phyloP scores from a whole-genome alignment of 2,888 invertebrate species.

The Limnephilus lunatus region DNA sequence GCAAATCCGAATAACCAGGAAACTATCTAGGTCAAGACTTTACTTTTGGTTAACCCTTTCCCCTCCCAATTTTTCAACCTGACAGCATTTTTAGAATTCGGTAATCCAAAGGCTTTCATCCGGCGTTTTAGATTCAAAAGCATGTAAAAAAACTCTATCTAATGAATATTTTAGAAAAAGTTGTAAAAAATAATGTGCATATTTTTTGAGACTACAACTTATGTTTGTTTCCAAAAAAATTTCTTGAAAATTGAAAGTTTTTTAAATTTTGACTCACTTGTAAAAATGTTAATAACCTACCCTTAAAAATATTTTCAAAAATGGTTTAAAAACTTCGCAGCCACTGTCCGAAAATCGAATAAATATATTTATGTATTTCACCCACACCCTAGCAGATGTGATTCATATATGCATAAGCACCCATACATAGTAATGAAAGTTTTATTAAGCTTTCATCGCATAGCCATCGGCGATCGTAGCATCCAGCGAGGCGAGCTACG shows the following conservation, averaged over 20 bases:
- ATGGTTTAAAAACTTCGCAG: neutral
- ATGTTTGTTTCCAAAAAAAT: neutral
- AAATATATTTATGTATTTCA: constrained; percentile 2
- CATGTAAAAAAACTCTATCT: too few species aligned
- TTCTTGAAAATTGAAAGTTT: neutral
- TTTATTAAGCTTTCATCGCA: constrained; percentile 64
- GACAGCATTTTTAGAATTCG: neutral
- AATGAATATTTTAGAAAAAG: too few species aligned
- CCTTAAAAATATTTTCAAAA: neutral
- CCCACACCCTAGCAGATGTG: constrained; percentile 29
- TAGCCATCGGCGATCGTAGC: constrained; percentile 62
- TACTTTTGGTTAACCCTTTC: neutral
- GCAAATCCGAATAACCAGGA: neutral
- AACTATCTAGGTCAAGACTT: neutral
- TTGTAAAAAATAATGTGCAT: too few species aligned
- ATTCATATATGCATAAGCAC: constrained; percentile 42
- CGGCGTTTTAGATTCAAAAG: too few species aligned
- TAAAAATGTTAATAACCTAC: neutral
- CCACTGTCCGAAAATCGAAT: neutral
- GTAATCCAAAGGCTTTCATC: too few species aligned
- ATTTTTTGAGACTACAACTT: neutral
- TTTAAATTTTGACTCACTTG: neutral
- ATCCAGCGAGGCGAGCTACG: constrained; percentile 22
- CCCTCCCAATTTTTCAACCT: neutral
- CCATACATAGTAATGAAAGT: constrained; percentile 56